Base-by-base conservation (phyloP, 2,888 invertebrate genomes). In the Gortyna flavago region DNA sequence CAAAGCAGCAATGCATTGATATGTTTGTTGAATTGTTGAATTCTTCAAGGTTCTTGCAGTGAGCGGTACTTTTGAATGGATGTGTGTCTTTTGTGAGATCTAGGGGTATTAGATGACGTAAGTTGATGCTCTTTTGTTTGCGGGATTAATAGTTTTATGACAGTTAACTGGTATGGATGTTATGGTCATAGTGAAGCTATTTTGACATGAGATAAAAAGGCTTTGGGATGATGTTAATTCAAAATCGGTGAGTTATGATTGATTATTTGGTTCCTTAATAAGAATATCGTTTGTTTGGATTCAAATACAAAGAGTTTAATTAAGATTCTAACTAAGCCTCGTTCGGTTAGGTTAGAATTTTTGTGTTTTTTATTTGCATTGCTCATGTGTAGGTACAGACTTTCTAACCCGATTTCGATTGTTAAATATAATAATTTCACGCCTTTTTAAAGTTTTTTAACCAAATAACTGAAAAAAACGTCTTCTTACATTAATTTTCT, bases 1-100 rank as follows among this genome's bases (percentile, higher is more conserved):
- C 78, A 68, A 72, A 75, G 71, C 80, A 65, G 86, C 79, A 88
- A 87, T 89, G 86, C 79, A 89, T 87, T 81, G 80, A 80, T 80
- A 86, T 87, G 84, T 84, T 86, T 87, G 80, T 72, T 77, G 61
- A 80, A 85, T 81, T 77, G 35, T 70, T 32, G 65, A 48, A 80
- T 83, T 64, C 78, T 66, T 68, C 67, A 65, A 54, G 67, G 64
- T 59, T 76, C 54, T 61, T 61, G 29, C 71, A 13, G 29, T 62
- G 77, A 76, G 70, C 57, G 67, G 68, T 59, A 72, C 69, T 77
- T 67, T 74, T 74, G 32, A 72, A 73, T 64, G n/a, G 38, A 41
- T 77, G 61, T 57, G 54, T n/a, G 54, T 41, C 73, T 83, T 86
- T 77, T 83, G 68, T 83, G 65, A 16, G 25, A 32, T 48, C 25